Conservation (phyloP, 2,797 vertebrate genomes). For the Microchirus variegatus region DNA sequence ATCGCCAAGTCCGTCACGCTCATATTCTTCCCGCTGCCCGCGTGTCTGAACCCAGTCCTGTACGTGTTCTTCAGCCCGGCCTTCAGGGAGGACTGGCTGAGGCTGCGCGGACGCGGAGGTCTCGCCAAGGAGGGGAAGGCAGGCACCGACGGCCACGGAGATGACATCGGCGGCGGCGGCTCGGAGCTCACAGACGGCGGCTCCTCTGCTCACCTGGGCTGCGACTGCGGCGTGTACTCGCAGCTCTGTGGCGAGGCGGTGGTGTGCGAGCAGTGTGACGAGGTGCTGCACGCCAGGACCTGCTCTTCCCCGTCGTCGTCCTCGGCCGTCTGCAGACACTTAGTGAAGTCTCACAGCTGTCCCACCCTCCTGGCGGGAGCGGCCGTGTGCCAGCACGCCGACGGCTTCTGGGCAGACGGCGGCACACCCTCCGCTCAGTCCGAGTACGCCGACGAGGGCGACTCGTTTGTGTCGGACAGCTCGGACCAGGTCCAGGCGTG, state of each 20-base stretch:
- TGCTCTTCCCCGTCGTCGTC: constrained; percentile 79
- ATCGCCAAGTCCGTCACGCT: constrained; percentile 96
- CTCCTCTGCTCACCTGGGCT: constrained; percentile 83
- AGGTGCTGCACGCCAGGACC: constrained; percentile 85
- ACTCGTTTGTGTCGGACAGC: constrained; percentile 97
- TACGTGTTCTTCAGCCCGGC: constrained; percentile 97
- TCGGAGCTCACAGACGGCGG: constrained; percentile 78
- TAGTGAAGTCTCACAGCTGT: constrained; percentile 96
- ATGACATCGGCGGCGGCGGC: constrained; percentile 59
- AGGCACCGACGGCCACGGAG: constrained; percentile 57
- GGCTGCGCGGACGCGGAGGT: constrained; percentile 72
- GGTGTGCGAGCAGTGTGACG: constrained; percentile 91
- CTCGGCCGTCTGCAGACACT: constrained; percentile 90
- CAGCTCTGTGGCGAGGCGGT: constrained; percentile 85
- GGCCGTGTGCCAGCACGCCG: constrained; percentile 79
- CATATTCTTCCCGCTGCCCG: constrained; percentile 95
- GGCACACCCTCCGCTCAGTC: constrained; percentile 92
- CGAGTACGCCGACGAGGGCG: constrained; percentile 93
- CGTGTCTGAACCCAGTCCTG: constrained; percentile 94
- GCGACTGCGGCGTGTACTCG: constrained; percentile 88
- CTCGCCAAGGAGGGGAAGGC: constrained; percentile 61
- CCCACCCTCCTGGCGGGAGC: constrained; percentile 82
- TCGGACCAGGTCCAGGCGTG: constrained; percentile 98
- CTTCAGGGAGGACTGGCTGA: constrained; percentile 95
- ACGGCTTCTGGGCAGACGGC: constrained; percentile 91